Evolutionary conservation across 2,888 invertebrate genomes (phyloP).

Genomic region (Cryptocephalus primarius): DNA sequence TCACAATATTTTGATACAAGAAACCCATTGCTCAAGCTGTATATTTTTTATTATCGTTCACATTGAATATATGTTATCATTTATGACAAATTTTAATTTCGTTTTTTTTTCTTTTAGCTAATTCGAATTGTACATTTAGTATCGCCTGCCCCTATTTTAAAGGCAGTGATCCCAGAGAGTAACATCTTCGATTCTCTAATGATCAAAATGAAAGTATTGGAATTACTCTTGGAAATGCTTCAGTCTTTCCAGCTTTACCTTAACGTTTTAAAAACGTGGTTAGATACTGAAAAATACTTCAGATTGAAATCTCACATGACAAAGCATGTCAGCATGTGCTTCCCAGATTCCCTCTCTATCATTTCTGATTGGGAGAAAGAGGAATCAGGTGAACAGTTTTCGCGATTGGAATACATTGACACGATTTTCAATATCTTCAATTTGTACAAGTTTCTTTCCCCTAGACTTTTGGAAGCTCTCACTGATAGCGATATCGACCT

Average conservation of each 20-base stretch:
- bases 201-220: conserved; percentile 39
- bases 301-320: conserved; percentile 15
- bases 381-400: conserved; percentile 12
- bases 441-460: conserved; percentile 41
- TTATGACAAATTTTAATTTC: no score
- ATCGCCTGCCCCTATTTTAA: conserved; percentile 26
- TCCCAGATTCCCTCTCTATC: conserved; percentile 28
- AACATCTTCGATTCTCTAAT: conserved; percentile 18
- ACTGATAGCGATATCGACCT: conserved; percentile 12
- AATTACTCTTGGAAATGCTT: conserved; percentile 20
- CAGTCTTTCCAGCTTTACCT: conserved; percentile 17
- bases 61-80: no score
- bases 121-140: conserved; percentile 27
- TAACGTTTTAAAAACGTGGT: conserved; percentile 7
- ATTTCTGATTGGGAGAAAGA: conserved; percentile 30
- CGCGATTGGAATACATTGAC: conserved; percentile 18
- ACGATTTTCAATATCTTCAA: conserved; percentile 46
- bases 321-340: conserved; percentile 23
- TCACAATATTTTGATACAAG: no score
- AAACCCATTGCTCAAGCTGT: no score
- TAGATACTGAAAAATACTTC: conserved; percentile 11
- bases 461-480: conserved; percentile 39
- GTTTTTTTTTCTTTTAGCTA: conserved; percentile 21
- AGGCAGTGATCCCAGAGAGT: conserved; percentile 21
- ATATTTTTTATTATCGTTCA: no score